Conservation (phyloP, 2,113 vertebrate species). For the Geococcyx californianus region DNA sequence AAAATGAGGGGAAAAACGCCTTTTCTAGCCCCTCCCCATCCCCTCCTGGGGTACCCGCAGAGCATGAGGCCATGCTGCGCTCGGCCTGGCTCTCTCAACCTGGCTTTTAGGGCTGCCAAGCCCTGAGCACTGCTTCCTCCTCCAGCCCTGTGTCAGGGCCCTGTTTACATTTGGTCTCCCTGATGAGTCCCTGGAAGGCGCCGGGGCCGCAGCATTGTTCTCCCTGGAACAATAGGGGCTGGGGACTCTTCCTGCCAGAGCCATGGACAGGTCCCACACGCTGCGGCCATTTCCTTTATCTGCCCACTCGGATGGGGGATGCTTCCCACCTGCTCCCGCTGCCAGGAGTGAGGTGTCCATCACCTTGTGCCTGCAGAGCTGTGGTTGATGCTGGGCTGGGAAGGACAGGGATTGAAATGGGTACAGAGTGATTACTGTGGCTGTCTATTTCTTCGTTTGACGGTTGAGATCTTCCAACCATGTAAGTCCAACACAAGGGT, state of each 20-base stretch:
- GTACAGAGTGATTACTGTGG: not conserved
- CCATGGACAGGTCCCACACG: accelerated
- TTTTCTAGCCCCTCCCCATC: not conserved
- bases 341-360: not conserved
- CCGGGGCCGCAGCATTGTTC: not conserved
- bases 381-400: not conserved
- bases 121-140: not conserved
- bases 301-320: not conserved
- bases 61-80: accelerated
- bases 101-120: not conserved
- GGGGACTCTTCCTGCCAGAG: not conserved
- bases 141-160: not conserved
- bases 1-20: not conserved
- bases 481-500: not conserved
- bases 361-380: accelerated
- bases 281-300: not conserved
- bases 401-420: not conserved
- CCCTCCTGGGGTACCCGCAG: accelerated
- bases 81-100: accelerated
- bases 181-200: not conserved
- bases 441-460: not conserved
- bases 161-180: not conserved
- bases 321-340: not conserved
- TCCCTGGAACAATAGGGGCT: not conserved
- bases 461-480: not conserved